Base-by-base conservation (phyloP, 2,113 vertebrate species). In the Neotragus pygmaeus region DNA sequence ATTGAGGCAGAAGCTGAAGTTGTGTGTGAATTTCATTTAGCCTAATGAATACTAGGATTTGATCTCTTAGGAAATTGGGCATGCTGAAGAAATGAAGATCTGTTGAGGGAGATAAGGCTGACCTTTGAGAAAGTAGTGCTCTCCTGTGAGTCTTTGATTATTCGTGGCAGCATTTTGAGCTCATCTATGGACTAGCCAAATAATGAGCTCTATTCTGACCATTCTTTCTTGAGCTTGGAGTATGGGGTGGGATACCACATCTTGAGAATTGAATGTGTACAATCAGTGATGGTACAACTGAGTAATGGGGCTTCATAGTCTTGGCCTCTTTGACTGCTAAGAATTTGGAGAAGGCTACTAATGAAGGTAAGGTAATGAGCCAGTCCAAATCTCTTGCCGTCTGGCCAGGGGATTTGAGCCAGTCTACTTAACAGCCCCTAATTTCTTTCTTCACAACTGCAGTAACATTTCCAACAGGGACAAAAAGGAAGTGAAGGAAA, bases 401-500 rank as follows among this genome's bases (percentile, higher is more conserved):
- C 75, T 80, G 86, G 23, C 77, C 64, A 0, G 23, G 1, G 81
- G 58, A 96, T 97, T 86, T 98, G 97, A 97, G 39, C 88, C 92
- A 97, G 95, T 95, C 94, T 81, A 86, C 97, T 98, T 98, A 97
- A 94, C 84, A 98, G 95, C 90, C 95, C 91, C 90, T 98, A 73
- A 80, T 95, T 98, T 97, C 96, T 88, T 98, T 98, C 95, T 98
- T 97, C 96, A 80, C 96, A 88, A 97, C 84, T 97, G 96, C 95
- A 94, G 85, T 96, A 98, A 94, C 96, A 98, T 98, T 97, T 98
- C 90, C 89, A 98, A 95, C n/a, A 23, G 94, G 94, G 96, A 97
- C 47, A 97, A 84, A 93, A 97, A 98, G 95, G 98, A 98, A 98
- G 97, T 93, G 97, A 88, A 96, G 53, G 88, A 97, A 97, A 97